Percentiles rank a stretch among this genome's conserved stretches.
Evolutionary conservation across 2,888 invertebrate species (phyloP).

Genomic region (Podabrus alpinus): DNA sequence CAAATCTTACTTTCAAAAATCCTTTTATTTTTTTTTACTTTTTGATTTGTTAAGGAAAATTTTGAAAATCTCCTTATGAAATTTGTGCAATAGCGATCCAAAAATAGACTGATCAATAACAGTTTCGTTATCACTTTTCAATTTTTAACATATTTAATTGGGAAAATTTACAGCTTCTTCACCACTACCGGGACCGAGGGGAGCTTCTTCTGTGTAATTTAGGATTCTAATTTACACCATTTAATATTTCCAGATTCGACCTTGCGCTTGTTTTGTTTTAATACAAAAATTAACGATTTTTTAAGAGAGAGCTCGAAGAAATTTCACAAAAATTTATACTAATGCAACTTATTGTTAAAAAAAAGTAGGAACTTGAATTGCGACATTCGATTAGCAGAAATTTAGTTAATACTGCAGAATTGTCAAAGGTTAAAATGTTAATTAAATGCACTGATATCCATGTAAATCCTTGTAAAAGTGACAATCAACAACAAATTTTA

Average conservation of each 20-base stretch:
- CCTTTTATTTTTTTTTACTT: neutral
- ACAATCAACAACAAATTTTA: neutral
- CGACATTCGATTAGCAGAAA: neutral
- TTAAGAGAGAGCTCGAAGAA: neutral
- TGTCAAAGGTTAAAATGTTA: neutral
- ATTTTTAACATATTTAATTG: neutral
- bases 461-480: too few species aligned
- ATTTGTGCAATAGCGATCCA: slow-evolving; percentile 41
- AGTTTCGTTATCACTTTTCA: slow-evolving; percentile 46
- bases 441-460: neutral
- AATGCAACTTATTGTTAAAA: neutral
- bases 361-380: neutral
- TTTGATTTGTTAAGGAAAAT: neutral
- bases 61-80: slow-evolving; percentile 40
- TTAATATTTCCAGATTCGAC: neutral
- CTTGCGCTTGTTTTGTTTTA: neutral
- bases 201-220: neutral
- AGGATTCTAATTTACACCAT: neutral
- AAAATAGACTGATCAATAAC: slow-evolving; percentile 50
- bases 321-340: neutral
- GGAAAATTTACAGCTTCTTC: neutral
- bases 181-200: neutral
- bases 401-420: neutral
- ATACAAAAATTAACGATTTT: neutral
- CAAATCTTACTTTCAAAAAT: neutral